These are phyloP conservation scores for Takifugu bimaculatus DNA, from an alignment of 2,113 vertebrate genomes.

Conservation along the genomic window DNA sequence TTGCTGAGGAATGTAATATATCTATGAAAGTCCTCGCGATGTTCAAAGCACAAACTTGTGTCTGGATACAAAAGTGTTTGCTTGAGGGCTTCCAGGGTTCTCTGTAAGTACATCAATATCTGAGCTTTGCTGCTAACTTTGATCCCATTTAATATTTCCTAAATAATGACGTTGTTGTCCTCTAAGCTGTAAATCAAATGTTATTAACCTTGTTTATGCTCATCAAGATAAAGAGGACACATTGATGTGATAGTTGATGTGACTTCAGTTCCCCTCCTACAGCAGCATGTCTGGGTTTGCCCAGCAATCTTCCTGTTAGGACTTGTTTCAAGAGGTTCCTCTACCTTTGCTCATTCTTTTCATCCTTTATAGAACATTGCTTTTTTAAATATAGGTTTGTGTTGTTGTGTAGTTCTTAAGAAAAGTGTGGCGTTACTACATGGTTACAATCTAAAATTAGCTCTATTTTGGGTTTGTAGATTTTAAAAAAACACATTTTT, in stretches of 20 bases:
- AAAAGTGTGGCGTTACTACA: neutral
- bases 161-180: neutral
- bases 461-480: constrained; percentile 7
- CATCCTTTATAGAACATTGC: constrained; percentile 32
- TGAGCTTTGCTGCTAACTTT: constrained; percentile 8
- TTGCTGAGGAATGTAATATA: too few species aligned
- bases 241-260: constrained; percentile 36
- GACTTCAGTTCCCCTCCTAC: constrained; percentile 44
- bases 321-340: constrained; percentile 61
- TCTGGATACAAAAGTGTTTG: constrained; percentile 18
- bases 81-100: constrained; percentile 12
- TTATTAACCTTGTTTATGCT: neutral
- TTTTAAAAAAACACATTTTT: constrained; percentile 1
- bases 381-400: constrained; percentile 46
- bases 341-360: constrained; percentile 23
- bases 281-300: constrained; percentile 54
- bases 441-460: neutral
- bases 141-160: neutral
- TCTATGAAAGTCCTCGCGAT: too few species aligned
- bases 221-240: constrained; percentile 2
- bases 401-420: neutral
- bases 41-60: too few species aligned
- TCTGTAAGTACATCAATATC: constrained; percentile 11
- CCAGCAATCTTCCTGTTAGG: constrained; percentile 54
- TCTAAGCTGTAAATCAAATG: neutral